Conservation (phyloP, 2,888 invertebrate genomes). For the Lacanobia wlatinum region DNA sequence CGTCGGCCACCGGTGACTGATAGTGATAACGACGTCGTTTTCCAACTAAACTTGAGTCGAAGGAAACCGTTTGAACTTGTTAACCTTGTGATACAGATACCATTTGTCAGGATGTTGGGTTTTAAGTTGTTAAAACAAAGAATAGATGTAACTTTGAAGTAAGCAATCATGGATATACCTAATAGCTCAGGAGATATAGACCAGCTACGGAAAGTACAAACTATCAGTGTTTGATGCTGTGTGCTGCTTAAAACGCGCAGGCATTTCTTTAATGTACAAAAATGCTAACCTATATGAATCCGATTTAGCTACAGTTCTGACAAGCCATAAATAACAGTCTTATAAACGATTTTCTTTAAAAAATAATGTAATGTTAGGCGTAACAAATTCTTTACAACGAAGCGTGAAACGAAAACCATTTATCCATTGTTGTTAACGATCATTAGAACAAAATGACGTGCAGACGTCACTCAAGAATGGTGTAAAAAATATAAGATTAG, state of each 20-base stretch:
- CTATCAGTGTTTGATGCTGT: not conserved
- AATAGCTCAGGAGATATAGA: not conserved
- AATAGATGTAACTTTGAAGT: not conserved
- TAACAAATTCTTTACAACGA: constrained; percentile 51
- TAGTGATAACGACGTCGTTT: constrained; percentile 63
- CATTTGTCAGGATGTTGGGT: constrained; percentile 56
- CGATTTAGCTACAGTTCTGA: constrained; percentile 34
- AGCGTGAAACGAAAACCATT: constrained; percentile 52
- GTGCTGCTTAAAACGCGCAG: not conserved
- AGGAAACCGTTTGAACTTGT: constrained; percentile 63
- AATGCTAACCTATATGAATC: constrained; percentile 1
- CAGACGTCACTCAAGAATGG: constrained; percentile 48
- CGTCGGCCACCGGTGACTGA: constrained; percentile 63
- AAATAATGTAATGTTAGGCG: constrained; percentile 42
- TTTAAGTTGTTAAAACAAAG: constrained; percentile 25
- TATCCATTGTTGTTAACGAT: constrained; percentile 55
- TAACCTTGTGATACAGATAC: constrained; percentile 58
- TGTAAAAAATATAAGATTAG: constrained; percentile 52
- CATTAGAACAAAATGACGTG: constrained; percentile 58
- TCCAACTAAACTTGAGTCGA: constrained; percentile 55
- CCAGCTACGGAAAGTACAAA: not conserved
- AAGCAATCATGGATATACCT: constrained; percentile 13
- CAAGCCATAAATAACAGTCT: constrained; percentile 30
- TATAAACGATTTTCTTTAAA: constrained; percentile 27
- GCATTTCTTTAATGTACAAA: not conserved